phyloP scores from a whole-genome alignment of 2,113 vertebrate species.

The Empidonax alnorum region DNA sequence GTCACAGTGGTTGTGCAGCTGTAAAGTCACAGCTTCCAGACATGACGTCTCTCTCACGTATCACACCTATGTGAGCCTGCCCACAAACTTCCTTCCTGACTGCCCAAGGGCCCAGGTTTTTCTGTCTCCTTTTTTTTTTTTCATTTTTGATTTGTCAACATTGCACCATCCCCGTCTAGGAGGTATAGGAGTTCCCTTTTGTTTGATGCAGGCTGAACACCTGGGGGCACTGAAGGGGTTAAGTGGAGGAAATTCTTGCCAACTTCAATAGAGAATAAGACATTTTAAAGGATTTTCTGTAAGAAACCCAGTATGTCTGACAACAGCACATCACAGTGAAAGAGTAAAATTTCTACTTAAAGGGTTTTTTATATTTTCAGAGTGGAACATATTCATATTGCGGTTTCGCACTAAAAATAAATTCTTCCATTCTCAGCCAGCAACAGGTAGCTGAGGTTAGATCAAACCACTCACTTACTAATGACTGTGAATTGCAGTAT shows the following conservation, averaged over 20 bases:
- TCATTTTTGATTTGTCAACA: slow-evolving; percentile 47
- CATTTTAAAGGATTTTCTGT: slow-evolving; percentile 49
- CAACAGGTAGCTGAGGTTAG: slow-evolving; percentile 62
- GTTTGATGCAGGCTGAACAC: slow-evolving; percentile 10
- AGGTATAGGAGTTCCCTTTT: slow-evolving; percentile 19
- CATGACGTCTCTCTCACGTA: neutral
- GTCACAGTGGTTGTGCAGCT: neutral
- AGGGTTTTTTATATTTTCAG: slow-evolving; percentile 44
- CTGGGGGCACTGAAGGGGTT: slow-evolving; percentile 30
- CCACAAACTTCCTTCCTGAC: slow-evolving; percentile 4
- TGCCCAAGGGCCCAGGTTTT: neutral
- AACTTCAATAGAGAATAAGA: slow-evolving; percentile 43
- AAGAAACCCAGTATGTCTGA: slow-evolving; percentile 39
- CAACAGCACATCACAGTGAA: slow-evolving; percentile 39
- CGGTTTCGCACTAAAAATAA: slow-evolving; percentile 55
- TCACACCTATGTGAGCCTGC: neutral
- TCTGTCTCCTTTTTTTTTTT: neutral
- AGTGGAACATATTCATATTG: slow-evolving; percentile 65
- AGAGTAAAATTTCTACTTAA: slow-evolving; percentile 46
- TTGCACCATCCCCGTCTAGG: neutral
- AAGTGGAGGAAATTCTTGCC: slow-evolving; percentile 58
- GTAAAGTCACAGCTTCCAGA: neutral
- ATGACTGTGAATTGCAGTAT: slow-evolving; percentile 49
- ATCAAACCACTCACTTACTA: slow-evolving; percentile 36
- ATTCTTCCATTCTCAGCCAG: slow-evolving; percentile 64